Percentiles rank a stretch among this genome's conserved stretches.
Conservation (phyloP, 2,113 vertebrate species). For the Zosterops lateralis region DNA sequence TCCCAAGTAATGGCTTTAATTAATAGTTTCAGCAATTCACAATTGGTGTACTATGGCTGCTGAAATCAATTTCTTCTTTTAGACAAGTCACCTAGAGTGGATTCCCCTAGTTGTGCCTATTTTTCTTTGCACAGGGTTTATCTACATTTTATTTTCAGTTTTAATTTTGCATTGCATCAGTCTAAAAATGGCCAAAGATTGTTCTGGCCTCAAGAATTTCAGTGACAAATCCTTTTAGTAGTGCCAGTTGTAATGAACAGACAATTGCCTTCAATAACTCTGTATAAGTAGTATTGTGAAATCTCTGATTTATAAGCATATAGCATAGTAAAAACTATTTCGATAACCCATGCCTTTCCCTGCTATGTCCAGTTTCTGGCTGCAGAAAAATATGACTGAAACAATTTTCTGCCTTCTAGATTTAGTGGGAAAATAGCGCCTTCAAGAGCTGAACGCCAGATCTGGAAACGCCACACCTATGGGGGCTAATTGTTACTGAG, state of each 20-base stretch:
- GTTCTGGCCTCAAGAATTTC: not conserved
- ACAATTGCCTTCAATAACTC: conserved; percentile 4
- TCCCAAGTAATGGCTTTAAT: not conserved
- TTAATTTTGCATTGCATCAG: not conserved
- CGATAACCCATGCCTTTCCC: not conserved
- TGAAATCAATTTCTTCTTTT: not conserved
- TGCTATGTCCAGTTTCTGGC: not conserved
- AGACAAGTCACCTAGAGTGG: not conserved
- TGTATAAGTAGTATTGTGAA: conserved; percentile 16
- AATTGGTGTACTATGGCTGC: not conserved
- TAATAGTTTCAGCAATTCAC: not conserved
- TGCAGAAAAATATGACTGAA: not conserved
- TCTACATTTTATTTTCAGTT: conserved; percentile 10
- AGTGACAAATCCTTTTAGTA: conserved; percentile 11
- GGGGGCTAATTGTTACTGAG: not conserved
- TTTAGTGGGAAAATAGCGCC: conserved; percentile 24
- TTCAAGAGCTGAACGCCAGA: conserved; percentile 8
- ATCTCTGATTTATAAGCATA: conserved; percentile 13
- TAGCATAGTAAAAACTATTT: conserved; percentile 20
- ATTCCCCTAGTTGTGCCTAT: not conserved
- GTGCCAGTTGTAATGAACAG: not conserved
- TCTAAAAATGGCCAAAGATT: conserved; percentile 16
- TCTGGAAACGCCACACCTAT: not conserved
- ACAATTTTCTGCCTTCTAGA: not conserved
- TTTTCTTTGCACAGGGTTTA: not conserved